These are phyloP conservation scores for Catalaphyllia jardinei DNA, from an alignment of 64 coral and sea anemone species.

Conservation along the genomic window DNA sequence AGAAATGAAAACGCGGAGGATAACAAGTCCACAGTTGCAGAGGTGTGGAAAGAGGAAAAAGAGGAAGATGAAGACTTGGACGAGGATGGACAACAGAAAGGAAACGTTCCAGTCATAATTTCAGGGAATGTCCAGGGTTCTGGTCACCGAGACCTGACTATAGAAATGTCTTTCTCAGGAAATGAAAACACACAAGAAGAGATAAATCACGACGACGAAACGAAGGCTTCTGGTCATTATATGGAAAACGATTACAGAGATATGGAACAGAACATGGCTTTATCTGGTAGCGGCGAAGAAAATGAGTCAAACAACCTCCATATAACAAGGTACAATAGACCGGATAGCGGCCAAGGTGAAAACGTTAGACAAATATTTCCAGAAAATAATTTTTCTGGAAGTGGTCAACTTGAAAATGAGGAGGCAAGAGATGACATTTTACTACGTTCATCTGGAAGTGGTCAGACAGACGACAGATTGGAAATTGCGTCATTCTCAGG, in stretches of 20 bases:
- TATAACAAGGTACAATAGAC: not conserved
- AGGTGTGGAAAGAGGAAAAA: conserved; percentile 11
- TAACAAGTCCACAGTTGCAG: not conserved
- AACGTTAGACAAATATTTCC: not conserved
- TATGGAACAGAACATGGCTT: not conserved
- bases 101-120: not conserved
- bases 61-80: conserved; percentile 23
- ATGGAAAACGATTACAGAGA: not conserved
- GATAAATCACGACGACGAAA: not conserved
- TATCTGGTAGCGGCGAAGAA: conserved; percentile 12
- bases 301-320: not conserved
- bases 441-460: conserved; percentile 19
- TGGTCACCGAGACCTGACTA: not conserved
- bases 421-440: not conserved
- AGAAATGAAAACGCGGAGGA: not conserved
- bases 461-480: not conserved
- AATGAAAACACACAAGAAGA: not conserved
- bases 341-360: not conserved
- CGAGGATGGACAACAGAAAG: conserved; percentile 14
- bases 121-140: not conserved
- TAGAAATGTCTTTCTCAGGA: conserved; percentile 1
- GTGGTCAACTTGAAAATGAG: not conserved
- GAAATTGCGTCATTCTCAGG: not conserved
- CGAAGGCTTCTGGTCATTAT: not conserved
- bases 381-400: conserved; percentile 22